Evolutionary conservation across 2,888 invertebrate species (phyloP), one percentile per base, ranked within the genome.

Genomic region (Diaphora mendica): DNA sequence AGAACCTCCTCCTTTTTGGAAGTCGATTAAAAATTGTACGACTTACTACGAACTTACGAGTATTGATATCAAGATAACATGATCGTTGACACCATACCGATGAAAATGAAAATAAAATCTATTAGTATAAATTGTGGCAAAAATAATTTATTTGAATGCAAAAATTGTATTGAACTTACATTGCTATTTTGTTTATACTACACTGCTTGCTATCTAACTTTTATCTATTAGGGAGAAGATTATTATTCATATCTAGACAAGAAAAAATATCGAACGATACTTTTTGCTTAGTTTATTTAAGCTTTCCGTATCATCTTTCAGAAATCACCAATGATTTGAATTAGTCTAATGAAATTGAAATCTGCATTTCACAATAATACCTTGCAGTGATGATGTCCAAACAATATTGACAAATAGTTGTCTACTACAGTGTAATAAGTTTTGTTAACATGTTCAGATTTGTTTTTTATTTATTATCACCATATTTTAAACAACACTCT

Each of bases 61-160:
- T 88, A 90, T 87, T 88, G 87, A 91, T 90, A 87, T 89, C 90
- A 91, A 89, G 90, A n/a, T 89, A 91, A 92, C 91, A 91, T 92
- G 89, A 91, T 89, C 86, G 90, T 88, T 88, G 89, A 91, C 87
- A 88, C 89, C 91, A 91, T 91, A 87, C 92, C 91, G 86, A 90
- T 90, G 91, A 91, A 91, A 92, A 92, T 92, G 92, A 91, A 91
- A 91, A 86, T 83, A 88, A 89, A 88, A 90, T 89, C 86, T 89
- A 84, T 89, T 88, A 89, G 89, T 88, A 82, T 85, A 87, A 88
- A 90, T 86, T 87, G 73, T 70, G 64, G 68, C 74, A 72, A 80
- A 71, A 74, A 80, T 68, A 72, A 68, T 70, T 42, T 65, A 72
- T 74, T 69, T 67, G 68, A 75, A 73, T 70, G 71, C 15, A 68